Conservation (phyloP, 2,797 vertebrate species). For the Gorsachius magnificus region DNA sequence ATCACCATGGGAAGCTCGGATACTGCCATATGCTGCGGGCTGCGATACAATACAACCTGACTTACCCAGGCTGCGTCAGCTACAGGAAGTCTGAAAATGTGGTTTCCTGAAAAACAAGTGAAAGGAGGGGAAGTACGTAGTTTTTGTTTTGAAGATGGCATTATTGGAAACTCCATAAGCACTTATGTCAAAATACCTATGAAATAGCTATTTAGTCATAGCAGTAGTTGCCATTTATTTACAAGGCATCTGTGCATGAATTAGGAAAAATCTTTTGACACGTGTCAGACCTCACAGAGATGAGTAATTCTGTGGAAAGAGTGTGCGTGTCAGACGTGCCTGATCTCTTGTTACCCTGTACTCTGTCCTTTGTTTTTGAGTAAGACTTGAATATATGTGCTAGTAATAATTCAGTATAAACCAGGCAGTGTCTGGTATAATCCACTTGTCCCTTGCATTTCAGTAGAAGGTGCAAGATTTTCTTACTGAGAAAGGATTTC, state of each 20-base stretch:
- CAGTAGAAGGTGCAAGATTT: background rate
- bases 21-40: background rate
- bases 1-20: background rate
- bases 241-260: background rate
- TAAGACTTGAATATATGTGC: background rate
- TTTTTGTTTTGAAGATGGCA: conserved; percentile 47
- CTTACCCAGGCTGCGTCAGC: background rate
- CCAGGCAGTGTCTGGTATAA: background rate
- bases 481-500: background rate
- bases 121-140: conserved; percentile 37
- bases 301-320: conserved; percentile 61
- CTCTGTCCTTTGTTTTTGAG: conserved; percentile 13
- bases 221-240: conserved; percentile 28
- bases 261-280: conserved; percentile 26
- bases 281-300: conserved; percentile 16
- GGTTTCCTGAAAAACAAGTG: conserved; percentile 68
- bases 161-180: conserved; percentile 53
- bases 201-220: conserved; percentile 20
- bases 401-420: background rate
- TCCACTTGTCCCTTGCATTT: background rate
- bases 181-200: background rate
- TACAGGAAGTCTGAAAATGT: conserved; percentile 45
- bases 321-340: conserved; percentile 34
- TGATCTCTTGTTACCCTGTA: background rate
- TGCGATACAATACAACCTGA: background rate